Conservation (phyloP, 2,888 invertebrate species). For the Podotricha telesiphe region DNA sequence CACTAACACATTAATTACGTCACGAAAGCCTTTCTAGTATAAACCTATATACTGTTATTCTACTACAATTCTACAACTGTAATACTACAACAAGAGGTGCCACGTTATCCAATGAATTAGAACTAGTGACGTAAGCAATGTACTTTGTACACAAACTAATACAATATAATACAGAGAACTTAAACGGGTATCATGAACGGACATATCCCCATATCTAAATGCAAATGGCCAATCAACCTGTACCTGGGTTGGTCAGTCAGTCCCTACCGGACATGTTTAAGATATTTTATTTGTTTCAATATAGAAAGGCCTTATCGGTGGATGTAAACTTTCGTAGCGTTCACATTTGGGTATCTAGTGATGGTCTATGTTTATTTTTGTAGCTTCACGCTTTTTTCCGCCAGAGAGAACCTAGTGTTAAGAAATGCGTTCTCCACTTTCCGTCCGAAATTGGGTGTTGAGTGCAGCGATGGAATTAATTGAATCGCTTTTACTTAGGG, state of each 20-base stretch:
- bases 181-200: slow-evolving; percentile 3
- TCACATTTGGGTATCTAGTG: slow-evolving; percentile 22
- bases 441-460: too few relatives aligned
- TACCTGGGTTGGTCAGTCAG: slow-evolving; percentile 47
- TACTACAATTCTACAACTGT: too few relatives aligned
- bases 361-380: too few relatives aligned
- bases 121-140: slow-evolving; percentile 1
- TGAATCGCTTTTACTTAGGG: too few relatives aligned
- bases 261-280: slow-evolving; percentile 78
- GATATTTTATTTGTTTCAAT: slow-evolving; percentile 82
- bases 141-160: slow-evolving; percentile 1
- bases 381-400: too few relatives aligned
- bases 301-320: slow-evolving; percentile 80
- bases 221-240: slow-evolving; percentile 40
- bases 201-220: slow-evolving; percentile 37
- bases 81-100: too few relatives aligned
- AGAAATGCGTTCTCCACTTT: too few relatives aligned
- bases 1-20: too few relatives aligned
- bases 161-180: not conserved
- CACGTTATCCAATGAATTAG: slow-evolving; percentile 8
- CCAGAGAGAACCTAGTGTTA: too few relatives aligned
- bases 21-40: too few relatives aligned
- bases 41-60: too few relatives aligned
- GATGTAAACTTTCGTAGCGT: slow-evolving; percentile 58
- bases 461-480: too few relatives aligned